A percentile compares a stretch with the other conserved stretches of the same genome.
Evolutionary conservation across 2,113 vertebrate genomes (phyloP).

Genomic region (Lycaon pictus): DNA sequence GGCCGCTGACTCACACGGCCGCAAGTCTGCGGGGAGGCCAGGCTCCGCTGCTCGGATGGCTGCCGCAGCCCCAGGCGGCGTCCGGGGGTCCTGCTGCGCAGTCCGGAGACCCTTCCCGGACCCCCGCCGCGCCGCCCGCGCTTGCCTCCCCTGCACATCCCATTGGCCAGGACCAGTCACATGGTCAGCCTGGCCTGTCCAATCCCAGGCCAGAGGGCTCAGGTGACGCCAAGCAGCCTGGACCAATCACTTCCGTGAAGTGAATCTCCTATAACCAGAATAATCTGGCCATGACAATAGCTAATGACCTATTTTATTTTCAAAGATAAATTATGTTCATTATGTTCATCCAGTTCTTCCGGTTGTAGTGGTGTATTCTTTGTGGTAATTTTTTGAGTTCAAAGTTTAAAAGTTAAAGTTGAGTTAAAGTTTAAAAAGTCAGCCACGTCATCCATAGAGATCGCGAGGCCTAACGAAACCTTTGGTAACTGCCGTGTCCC

Average conservation of each 20-base stretch:
- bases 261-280: slow-evolving; percentile 62
- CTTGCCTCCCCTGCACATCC: background rate
- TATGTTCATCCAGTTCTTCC: slow-evolving; percentile 70
- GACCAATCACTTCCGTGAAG: slow-evolving; percentile 9
- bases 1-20: background rate
- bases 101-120: background rate
- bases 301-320: slow-evolving; percentile 76
- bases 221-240: background rate
- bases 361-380: slow-evolving; percentile 66
- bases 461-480: slow-evolving; percentile 62
- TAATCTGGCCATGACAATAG: slow-evolving; percentile 45
- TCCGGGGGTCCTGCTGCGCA: background rate
- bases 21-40: background rate
- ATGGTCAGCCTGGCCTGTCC: background rate
- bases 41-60: background rate
- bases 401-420: too few relatives aligned
- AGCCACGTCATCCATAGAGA: slow-evolving; percentile 24
- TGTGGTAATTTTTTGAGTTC: slow-evolving; percentile 72
- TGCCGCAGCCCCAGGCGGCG: background rate
- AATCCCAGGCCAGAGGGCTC: background rate
- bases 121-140: background rate
- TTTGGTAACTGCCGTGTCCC: slow-evolving; percentile 38
- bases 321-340: slow-evolving; percentile 35
- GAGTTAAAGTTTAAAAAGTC: background rate
- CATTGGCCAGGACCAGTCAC: background rate